phyloP scores from a whole-genome alignment of 2,888 invertebrate species.

The Eilema griseolum region DNA sequence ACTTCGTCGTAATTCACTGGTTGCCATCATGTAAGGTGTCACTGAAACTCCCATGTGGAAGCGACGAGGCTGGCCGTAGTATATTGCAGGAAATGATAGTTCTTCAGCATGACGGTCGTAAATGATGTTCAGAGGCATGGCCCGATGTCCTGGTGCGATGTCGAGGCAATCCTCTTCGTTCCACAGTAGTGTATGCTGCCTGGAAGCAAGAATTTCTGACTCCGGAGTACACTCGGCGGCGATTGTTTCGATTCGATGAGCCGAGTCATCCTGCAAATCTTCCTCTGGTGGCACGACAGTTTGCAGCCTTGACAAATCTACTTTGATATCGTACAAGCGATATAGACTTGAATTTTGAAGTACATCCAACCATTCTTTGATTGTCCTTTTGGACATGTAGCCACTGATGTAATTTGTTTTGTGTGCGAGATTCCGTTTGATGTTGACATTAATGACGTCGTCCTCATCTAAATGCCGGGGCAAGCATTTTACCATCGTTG shows the following conservation, averaged over 20 bases:
- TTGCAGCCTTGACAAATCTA: slow-evolving; percentile 54
- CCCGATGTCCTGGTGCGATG: slow-evolving; percentile 57
- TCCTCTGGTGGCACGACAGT: slow-evolving; percentile 37
- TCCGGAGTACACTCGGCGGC: slow-evolving; percentile 29
- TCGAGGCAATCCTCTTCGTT: slow-evolving; percentile 57
- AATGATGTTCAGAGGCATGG: slow-evolving; percentile 57
- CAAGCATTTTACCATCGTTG: slow-evolving; percentile 64
- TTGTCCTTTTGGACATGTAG: slow-evolving; percentile 52
- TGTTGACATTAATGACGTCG: slow-evolving; percentile 60
- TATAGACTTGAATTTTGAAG: slow-evolving; percentile 52
- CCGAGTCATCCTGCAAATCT: slow-evolving; percentile 41
- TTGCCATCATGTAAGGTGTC: slow-evolving; percentile 64
- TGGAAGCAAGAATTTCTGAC: slow-evolving; percentile 49
- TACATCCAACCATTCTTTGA: slow-evolving; percentile 54
- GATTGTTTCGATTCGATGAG: slow-evolving; percentile 52
- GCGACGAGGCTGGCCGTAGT: slow-evolving; percentile 59
- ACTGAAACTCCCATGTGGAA: slow-evolving; percentile 55
- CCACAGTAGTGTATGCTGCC: slow-evolving; percentile 59
- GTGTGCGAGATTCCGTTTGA: slow-evolving; percentile 54
- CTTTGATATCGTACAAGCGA: slow-evolving; percentile 56
- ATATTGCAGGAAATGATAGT: slow-evolving; percentile 69
- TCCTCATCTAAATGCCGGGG: slow-evolving; percentile 62
- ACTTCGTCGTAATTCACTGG: slow-evolving; percentile 64
- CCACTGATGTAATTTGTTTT: slow-evolving; percentile 57
- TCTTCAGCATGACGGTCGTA: slow-evolving; percentile 70